Evolutionary conservation across 2,888 invertebrate species (phyloP), one percentile per base, ranked within the genome.

Genomic region (Tachystola acroxantha): DNA sequence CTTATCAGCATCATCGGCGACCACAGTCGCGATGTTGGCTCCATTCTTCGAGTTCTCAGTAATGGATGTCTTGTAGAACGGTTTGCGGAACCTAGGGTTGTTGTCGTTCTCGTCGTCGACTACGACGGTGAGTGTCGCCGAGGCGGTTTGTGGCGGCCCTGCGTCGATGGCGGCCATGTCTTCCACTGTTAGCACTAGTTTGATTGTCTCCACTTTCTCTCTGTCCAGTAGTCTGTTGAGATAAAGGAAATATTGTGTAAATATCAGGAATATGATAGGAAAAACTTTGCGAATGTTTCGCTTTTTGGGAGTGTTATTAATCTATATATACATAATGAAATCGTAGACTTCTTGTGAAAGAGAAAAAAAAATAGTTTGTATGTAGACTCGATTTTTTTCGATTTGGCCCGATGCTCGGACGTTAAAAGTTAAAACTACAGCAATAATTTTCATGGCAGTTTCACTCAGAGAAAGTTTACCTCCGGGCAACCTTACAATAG

Each of bases 41-140:
- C 96, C 96, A 55, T 92, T 92, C 71, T 95, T 94, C 33, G 95
- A 94, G 68, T 97, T 97, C 69, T 97, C 97, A 0, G 95, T 91
- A 0, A 97, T 91, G 0, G 94, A 91, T 37, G 93, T 91, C 42
- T 91, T 90, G 53, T 96, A 97, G 51, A 91, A 93, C 0, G 94
- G 91, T 53, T 92, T 91, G 16, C 93, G 88, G 63, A 97, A 97
- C 58, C 91, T 91, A 0, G 97, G 97, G 62, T 94, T 93, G 59
- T 97, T 97, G 57, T 97, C 97, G 57, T 97, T 97, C 37, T 94
- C 94, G 65, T 97, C 97, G 36, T 93, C 91, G 5, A 97, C 89
- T 12, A 91, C 79, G 27, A 97, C 90, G 2, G 91, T 93, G 6
- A 97, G 79, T 1, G 90, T 90, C 0, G 92, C 93, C 81, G 79